Base-by-base conservation (phyloP, 2,113 vertebrate genomes). In the Oxyruncus cristatus region DNA sequence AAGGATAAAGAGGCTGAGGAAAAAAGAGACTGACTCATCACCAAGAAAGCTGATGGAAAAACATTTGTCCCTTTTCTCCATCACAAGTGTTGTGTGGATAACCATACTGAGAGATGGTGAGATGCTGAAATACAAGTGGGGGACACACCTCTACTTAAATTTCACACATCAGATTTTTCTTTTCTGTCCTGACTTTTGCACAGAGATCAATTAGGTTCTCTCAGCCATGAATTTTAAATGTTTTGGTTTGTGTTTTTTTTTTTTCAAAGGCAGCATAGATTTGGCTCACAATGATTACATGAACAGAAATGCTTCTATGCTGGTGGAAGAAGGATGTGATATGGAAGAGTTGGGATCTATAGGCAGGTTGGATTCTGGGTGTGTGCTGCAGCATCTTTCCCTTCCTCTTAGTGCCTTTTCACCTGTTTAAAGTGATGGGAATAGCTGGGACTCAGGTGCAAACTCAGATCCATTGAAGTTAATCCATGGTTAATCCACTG, bases 21-120 rank as follows among this genome's bases (percentile, higher is more conserved):
- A 76, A 68, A 90, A 93, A 71, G 42, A 80, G 62, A 44, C 61
- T 91, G 92, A 95, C 50, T 92, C 94, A 92, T 89, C 74, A 75
- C 33, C 39, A 63, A 47, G 79, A 83, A 94, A 93, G 75, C 78
- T 76, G 85, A 49, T 70, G 32, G 83, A 68, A 80, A 92, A 88
- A 63, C 27, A 67, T 81, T 91, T 79, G 26, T 35, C 50, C 47
- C 59, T 65, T 79, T 85, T 92, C 62, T 83, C 22, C 15, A 52
- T 56, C 46, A 27, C 59, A 44, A 9, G 53, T 66, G 11, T 70
- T 33, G n/a, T 70, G 55, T 56, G 55, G 32, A 52, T 73, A 88
- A 58, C 37, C 1, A 2, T 61, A 22, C 42, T 42, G 71, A 79
- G 49, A 93, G 58, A 47, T 7, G 56, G 47, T 53, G 65, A 79